These are phyloP conservation scores for Melanotaenia duboulayi DNA, from an alignment of 2,113 vertebrate genomes.

Conservation along the genomic window DNA sequence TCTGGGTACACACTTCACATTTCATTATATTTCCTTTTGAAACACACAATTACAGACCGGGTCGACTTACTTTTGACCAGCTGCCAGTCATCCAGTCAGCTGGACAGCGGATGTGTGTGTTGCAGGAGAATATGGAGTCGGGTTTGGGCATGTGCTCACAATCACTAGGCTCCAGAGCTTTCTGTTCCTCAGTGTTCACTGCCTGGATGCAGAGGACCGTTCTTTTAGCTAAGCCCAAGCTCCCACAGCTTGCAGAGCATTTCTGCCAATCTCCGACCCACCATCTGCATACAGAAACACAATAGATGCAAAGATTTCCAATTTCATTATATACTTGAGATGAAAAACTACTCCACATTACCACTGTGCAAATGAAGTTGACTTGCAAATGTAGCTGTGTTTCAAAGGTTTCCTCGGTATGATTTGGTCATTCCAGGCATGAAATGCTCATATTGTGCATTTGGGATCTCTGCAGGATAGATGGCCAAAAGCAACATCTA, in stretches of 20 bases:
- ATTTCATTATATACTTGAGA: slow-evolving; percentile 4
- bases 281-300: slow-evolving; percentile 84
- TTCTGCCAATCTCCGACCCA: slow-evolving; percentile 92
- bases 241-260: slow-evolving; percentile 88
- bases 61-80: slow-evolving; percentile 90
- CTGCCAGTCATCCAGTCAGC: slow-evolving; percentile 86
- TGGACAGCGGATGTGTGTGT: slow-evolving; percentile 85
- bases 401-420: not conserved
- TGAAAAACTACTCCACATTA: slow-evolving; percentile 5
- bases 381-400: not conserved
- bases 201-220: slow-evolving; percentile 90
- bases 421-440: not conserved
- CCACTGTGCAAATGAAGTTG: not conserved
- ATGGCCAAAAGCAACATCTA: not conserved
- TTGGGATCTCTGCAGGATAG: too few relatives aligned
- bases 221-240: slow-evolving; percentile 80
- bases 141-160: slow-evolving; percentile 87
- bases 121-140: slow-evolving; percentile 78
- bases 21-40: not conserved
- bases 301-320: slow-evolving; percentile 14
- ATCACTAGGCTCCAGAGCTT: slow-evolving; percentile 78
- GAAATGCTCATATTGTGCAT: not conserved
- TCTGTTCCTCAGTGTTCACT: slow-evolving; percentile 87
- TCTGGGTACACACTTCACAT: not conserved
- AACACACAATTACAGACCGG: not conserved